Percentiles rank a stretch among this genome's conserved stretches.
Evolutionary conservation across 1,140 invertebrate genomes (phyloP).

Genomic region (Ptiloglossa arizonensis): DNA sequence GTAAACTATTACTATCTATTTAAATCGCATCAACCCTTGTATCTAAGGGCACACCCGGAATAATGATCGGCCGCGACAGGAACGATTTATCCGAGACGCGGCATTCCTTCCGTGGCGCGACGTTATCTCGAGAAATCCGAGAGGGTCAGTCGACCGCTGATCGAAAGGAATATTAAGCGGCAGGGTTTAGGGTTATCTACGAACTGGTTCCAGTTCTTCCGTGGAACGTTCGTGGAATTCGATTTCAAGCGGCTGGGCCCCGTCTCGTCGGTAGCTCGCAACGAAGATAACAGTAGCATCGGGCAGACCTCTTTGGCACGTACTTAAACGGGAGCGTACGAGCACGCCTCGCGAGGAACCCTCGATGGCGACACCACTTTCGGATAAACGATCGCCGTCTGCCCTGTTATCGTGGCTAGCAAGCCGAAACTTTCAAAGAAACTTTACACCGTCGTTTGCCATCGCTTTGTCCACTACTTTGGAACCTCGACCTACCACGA

Average conservation of each 20-base stretch:
- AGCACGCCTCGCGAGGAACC: too few relatives aligned
- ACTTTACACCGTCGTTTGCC: too few relatives aligned
- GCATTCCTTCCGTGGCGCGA: conserved; percentile 20
- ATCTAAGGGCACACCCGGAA: neutral
- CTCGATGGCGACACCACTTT: too few relatives aligned
- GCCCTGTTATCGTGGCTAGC: too few relatives aligned
- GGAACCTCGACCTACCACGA: too few relatives aligned
- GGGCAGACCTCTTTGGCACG: neutral
- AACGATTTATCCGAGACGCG: conserved; percentile 36
- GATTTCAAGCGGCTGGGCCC: too few relatives aligned
- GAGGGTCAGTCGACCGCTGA: conserved; percentile 20
- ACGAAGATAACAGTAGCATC: conserved; percentile 28
- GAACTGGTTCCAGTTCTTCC: conserved; percentile 30
- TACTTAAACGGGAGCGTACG: too few relatives aligned
- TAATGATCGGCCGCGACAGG: conserved; percentile 10
- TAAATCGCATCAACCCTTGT: neutral
- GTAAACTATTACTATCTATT: conserved; percentile 12
- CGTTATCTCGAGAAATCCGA: conserved; percentile 48
- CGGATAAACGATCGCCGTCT: too few relatives aligned
- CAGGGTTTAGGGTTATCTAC: conserved; percentile 35
- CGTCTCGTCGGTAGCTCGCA: neutral
- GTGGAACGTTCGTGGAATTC: conserved; percentile 24
- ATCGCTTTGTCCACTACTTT: too few relatives aligned
- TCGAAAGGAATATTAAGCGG: conserved; percentile 52
- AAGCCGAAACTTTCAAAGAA: too few relatives aligned